Conservation (phyloP, 2,113 vertebrate genomes). For the Nestor notabilis region DNA sequence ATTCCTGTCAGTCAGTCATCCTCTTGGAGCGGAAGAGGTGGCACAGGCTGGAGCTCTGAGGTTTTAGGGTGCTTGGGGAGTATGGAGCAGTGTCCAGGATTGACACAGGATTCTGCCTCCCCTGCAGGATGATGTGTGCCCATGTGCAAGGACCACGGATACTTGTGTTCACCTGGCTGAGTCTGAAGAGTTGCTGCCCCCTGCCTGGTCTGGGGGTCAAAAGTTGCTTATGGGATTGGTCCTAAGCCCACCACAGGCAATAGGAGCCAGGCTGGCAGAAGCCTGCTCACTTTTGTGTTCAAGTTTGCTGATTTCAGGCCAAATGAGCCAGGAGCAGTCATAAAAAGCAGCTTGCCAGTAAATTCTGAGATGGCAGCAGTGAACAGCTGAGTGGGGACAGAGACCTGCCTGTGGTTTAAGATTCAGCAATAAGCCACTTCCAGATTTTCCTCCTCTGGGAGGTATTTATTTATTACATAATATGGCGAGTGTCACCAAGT, state of each 20-base stretch:
- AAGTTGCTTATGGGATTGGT: background rate
- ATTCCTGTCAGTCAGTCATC: background rate
- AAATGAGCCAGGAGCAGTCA: background rate
- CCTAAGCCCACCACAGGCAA: background rate
- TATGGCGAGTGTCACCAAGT: background rate
- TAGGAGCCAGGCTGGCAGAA: background rate
- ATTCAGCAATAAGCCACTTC: background rate
- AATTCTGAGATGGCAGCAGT: background rate
- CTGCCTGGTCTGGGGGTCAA: background rate
- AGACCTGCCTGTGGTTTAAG: background rate
- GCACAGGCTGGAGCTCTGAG: background rate
- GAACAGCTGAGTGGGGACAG: background rate
- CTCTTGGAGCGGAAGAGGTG: background rate
- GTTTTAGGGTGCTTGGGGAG: background rate
- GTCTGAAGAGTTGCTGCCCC: background rate
- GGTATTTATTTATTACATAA: background rate
- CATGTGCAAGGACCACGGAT: rapidly evolving
- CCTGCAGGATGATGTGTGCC: background rate
- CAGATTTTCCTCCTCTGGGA: background rate
- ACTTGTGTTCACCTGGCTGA: background rate
- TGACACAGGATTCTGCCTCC: rapidly evolving
- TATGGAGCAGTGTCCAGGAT: background rate
- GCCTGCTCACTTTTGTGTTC: background rate
- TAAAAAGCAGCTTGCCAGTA: background rate
- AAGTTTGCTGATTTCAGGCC: background rate